phyloP scores from a whole-genome alignment of 2,888 invertebrate genomes.

The Lasioglossum morio region DNA sequence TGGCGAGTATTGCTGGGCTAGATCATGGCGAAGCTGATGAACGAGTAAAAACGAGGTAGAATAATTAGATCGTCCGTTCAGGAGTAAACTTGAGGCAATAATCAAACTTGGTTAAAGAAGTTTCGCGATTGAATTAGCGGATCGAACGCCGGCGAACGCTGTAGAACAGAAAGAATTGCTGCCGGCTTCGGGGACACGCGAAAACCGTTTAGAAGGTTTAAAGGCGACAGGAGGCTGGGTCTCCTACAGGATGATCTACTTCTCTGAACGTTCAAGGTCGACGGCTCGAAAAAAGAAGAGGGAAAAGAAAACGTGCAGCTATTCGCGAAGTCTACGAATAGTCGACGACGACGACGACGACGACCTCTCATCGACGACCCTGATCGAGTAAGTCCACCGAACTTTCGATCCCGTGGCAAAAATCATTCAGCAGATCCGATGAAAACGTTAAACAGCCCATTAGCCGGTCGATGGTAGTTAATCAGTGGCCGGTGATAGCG shows the following conservation, averaged over 20 bases:
- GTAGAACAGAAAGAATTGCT: not conserved
- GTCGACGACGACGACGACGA: not conserved
- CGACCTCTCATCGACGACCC: not conserved
- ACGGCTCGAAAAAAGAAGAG: not conserved
- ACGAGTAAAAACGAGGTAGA: not conserved
- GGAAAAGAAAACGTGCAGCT: not conserved
- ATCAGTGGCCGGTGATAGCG: constrained; percentile 18
- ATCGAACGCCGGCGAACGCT: not conserved
- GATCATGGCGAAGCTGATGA: not conserved
- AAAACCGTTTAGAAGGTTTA: not conserved
- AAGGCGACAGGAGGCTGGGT: not conserved
- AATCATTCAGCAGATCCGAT: not conserved
- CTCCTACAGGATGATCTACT: not conserved
- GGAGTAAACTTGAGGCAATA: not conserved
- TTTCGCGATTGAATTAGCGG: not conserved
- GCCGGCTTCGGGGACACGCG: not conserved
- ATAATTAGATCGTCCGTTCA: not conserved
- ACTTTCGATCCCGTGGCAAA: not conserved
- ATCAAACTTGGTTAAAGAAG: constrained; percentile 2
- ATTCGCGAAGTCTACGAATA: not conserved
- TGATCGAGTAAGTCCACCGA: not conserved
- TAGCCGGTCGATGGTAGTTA: not conserved
- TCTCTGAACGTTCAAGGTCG: not conserved
- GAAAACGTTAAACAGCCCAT: constrained; percentile 6
- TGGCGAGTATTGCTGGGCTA: not conserved